These are phyloP conservation scores for Hyles vespertilio DNA, from an alignment of 1,140 invertebrate genomes.

Conservation along the genomic window DNA sequence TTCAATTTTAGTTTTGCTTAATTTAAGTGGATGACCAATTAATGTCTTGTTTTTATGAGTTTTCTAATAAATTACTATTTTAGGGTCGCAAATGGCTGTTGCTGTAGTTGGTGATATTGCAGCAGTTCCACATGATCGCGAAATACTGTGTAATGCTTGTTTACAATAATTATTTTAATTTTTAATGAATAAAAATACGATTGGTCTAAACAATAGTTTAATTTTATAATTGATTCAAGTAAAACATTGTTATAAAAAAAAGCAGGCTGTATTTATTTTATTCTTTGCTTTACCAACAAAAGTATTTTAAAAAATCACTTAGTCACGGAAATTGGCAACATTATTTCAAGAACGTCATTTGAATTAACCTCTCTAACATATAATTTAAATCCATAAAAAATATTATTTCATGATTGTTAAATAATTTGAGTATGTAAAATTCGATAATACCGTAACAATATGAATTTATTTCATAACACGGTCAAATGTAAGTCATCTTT, in stretches of 20 bases:
- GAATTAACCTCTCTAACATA: not conserved
- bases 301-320: not conserved
- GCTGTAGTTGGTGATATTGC: conserved; percentile 50
- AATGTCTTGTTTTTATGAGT: not conserved
- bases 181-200: not conserved
- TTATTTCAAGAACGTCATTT: not conserved
- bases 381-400: not conserved
- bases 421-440: conserved; percentile 1
- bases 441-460: conserved; percentile 27
- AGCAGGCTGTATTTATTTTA: no score
- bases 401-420: not conserved
- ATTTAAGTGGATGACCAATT: no score
- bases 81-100: conserved; percentile 38
- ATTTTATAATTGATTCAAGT: no score
- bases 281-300: not conserved
- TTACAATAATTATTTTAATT: not conserved
- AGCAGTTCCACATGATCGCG: conserved; percentile 37
- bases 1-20: no score
- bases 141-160: conserved; percentile 15
- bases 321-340: not conserved
- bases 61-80: conserved; percentile 16
- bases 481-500: conserved; percentile 51
- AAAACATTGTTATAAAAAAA: no score
- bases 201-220: no score
- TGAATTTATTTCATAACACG: conserved; percentile 50